Base-by-base conservation (phyloP, 2,888 invertebrate species). In the Monochamus alternatus region DNA sequence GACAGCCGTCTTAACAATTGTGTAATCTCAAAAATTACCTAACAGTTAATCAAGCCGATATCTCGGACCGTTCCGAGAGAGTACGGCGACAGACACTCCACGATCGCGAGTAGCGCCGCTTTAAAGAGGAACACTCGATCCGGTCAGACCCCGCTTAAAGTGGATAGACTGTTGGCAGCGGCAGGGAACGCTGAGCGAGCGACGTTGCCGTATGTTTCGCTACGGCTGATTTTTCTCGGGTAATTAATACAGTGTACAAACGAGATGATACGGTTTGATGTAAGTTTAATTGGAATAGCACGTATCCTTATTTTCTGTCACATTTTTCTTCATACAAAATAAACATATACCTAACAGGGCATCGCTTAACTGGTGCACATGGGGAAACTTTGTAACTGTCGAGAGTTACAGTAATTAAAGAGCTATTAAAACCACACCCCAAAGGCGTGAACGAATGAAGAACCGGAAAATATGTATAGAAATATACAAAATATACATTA, bases 1-100 rank as follows among this genome's bases (percentile, higher is more conserved):
- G 73, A 73, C 62, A 59, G 67, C 31, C 72, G 47, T 73, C 68
- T 78, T 76, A 81, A 80, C 81, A 81, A 79, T 80, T 80, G 79
- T 78, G 81, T 82, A 83, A 83, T 82, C 81, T 82, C 74, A 72
- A 74, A 80, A 82, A 82, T 81, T 81, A 81, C 80, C 82, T 79
- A 81, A 81, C 81, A 81, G 82, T 82, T 82, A 83, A 82, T 83
- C 83, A 81, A 83, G 80, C 76, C 80, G 80, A 80, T 82, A 81
- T 81, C 80, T 80, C 75, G 77, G 76, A 80, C 79, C 60, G 77
- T 78, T 78, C 79, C 78, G 78, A 76, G 73, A 70, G 75, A n/a
- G 55, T n/a, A 55, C 77, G 80, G 78, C 80, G 81, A 78, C 80
- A 80, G 80, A 80, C 80, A 78, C 81, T 80, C 75, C 79, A 77